Base-by-base conservation (phyloP, 1,140 invertebrate genomes). In the Linepithema humile region DNA sequence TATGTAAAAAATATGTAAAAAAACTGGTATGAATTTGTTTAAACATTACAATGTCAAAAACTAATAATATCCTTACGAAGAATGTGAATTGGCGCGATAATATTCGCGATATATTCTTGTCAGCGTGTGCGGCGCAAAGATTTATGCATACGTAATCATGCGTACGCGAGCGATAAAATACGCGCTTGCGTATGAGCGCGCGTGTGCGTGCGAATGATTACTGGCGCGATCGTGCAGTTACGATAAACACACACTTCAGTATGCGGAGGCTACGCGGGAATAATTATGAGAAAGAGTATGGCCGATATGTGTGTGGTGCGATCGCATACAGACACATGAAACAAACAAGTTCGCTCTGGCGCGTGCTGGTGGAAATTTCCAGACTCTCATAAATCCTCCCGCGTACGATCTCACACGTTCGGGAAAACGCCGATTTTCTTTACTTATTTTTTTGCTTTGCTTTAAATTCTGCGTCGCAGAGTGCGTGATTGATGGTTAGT, bases 351-450 rank as follows among this genome's bases (percentile, higher is more conserved):
- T 60, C 40, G 55, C 35, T 80, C 43, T 9, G 32, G 59, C 59
- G 77, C 82, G 82, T 83, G 82, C 59, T 77, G 55, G 26, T 83
- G 82, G 82, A 83, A 83, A 77, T 83, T 83, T 83, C 82, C 82
- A 83, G 59, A n/a, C 45, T 55, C 72, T 50, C 43, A 43, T 70
- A 62, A 64, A 69, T 53, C 29, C 43, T 69, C 35, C 38, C 55
- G 53, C 40, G n/a, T 45, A 53, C 29, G 69, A 82, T 82, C 70
- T 82, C 57, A 75, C 78, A 45, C 78, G 12, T 45, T 48, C 15
- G 48, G 17, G 20, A 80, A 73, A 80, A 80, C 12, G 32, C 32
- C 15, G 7, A 7, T 48, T 50, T 45, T 45, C 12, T 48, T 50
- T 2, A n/a, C 1, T 53, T 53, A 7, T n/a, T 20, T 72, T 55